Evolutionary conservation across 1,140 invertebrate genomes (phyloP).

Genomic region (Drosophila cardini): DNA sequence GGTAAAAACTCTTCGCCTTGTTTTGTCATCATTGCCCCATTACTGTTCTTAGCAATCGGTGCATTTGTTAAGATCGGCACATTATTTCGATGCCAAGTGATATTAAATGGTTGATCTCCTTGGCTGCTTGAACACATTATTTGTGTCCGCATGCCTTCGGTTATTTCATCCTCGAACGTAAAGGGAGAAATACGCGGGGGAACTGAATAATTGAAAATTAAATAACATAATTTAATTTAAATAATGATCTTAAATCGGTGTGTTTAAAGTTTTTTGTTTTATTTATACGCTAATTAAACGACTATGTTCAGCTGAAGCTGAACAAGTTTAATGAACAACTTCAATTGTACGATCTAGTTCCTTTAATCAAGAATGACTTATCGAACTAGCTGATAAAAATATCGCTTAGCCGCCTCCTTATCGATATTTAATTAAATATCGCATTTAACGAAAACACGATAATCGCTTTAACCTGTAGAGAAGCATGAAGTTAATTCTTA

Average conservation of each 20-base stretch:
- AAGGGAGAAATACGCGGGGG: constrained; percentile 88
- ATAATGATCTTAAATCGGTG: background rate
- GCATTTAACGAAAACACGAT: no score
- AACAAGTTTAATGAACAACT: no score
- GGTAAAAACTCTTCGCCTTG: constrained; percentile 46
- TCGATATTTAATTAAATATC: no score
- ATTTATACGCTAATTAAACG: background rate
- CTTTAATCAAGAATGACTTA: no score
- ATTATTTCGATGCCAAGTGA: constrained; percentile 88
- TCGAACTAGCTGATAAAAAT: no score
- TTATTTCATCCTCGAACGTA: constrained; percentile 87
- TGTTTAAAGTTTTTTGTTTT: background rate
- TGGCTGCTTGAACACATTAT: constrained; percentile 91
- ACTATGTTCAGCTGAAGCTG: no score
- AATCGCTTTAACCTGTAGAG: no score
- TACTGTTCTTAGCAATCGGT: constrained; percentile 12
- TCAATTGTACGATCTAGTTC: no score
- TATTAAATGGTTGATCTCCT: constrained; percentile 90
- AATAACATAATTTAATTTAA: constrained; percentile 41
- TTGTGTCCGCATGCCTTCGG: constrained; percentile 91
- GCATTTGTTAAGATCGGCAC: constrained; percentile 69
- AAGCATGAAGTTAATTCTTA: no score
- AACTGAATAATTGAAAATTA: constrained; percentile 85
- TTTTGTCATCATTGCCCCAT: constrained; percentile 13
- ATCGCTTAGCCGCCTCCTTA: no score